Evolutionary conservation across 2,888 invertebrate species (phyloP).

Genomic region (Hypomecis atomaria): DNA sequence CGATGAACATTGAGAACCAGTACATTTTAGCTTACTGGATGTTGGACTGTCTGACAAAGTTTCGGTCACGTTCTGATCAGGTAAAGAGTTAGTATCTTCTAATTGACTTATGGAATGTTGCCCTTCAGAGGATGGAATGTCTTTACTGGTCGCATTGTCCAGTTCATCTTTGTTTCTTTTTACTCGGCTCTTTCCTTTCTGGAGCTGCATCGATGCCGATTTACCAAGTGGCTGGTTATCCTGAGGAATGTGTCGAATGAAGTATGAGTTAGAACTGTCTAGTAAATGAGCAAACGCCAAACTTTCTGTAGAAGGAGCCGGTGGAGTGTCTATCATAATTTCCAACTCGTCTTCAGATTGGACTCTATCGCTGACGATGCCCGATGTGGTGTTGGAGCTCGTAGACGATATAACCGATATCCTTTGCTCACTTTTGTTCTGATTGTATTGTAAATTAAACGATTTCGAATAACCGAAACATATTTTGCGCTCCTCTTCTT

Average conservation of each 20-base stretch:
- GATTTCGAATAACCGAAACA: slow-evolving; percentile 90
- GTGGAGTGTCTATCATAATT: slow-evolving; percentile 93
- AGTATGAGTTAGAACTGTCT: slow-evolving; percentile 84
- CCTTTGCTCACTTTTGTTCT: slow-evolving; percentile 90
- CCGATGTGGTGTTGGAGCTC: slow-evolving; percentile 98
- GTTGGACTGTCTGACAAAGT: slow-evolving; percentile 83
- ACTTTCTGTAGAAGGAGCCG: slow-evolving; percentile 94
- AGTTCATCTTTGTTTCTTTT: slow-evolving; percentile 67
- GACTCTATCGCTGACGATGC: slow-evolving; percentile 97
- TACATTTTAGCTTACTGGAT: slow-evolving; percentile 86
- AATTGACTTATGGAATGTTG: slow-evolving; percentile 57
- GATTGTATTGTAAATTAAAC: slow-evolving; percentile 85
- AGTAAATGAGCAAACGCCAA: slow-evolving; percentile 91
- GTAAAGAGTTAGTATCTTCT: slow-evolving; percentile 69
- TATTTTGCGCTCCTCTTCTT: slow-evolving; percentile 90
- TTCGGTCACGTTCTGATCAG: slow-evolving; percentile 76
- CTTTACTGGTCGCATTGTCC: slow-evolving; percentile 57
- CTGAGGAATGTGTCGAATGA: slow-evolving; percentile 65
- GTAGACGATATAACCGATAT: slow-evolving; percentile 96
- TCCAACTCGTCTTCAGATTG: slow-evolving; percentile 97
- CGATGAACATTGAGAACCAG: slow-evolving; percentile 93
- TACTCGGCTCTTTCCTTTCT: slow-evolving; percentile 62
- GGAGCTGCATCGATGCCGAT: slow-evolving; percentile 71
- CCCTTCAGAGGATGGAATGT: slow-evolving; percentile 55
- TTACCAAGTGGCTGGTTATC: slow-evolving; percentile 65